Percentiles rank a stretch among this genome's conserved stretches.
phyloP scores from a whole-genome alignment of 2,888 invertebrate species.

The Limenitis camilla region DNA sequence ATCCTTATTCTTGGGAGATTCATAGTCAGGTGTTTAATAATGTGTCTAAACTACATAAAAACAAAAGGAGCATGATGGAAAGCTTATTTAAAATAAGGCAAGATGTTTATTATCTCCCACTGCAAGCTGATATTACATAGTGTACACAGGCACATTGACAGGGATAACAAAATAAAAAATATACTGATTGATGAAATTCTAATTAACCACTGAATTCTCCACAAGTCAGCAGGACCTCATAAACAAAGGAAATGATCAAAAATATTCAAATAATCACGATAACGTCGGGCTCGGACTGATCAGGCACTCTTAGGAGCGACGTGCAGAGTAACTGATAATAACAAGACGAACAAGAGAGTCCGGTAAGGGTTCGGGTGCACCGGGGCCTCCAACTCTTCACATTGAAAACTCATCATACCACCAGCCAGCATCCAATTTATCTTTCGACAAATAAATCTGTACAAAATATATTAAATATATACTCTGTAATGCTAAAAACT shows the following conservation, averaged over 20 bases:
- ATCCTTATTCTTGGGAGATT: slow-evolving; percentile 28
- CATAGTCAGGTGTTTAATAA: slow-evolving; percentile 3
- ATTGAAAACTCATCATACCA: slow-evolving; percentile 73
- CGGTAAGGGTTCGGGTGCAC: slow-evolving; percentile 51
- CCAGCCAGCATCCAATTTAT: slow-evolving; percentile 76
- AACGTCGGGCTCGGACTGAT: slow-evolving; percentile 30
- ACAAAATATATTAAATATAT: slow-evolving; percentile 77
- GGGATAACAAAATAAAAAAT: slow-evolving; percentile 74
- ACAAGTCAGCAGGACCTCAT: slow-evolving; percentile 69
- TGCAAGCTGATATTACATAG: slow-evolving; percentile 58
- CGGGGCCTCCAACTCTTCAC: slow-evolving; percentile 62
- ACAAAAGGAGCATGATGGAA: slow-evolving; percentile 51
- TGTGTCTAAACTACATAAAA: slow-evolving; percentile 18
- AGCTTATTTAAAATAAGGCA: slow-evolving; percentile 64
- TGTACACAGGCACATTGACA: slow-evolving; percentile 66
- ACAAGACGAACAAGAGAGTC: slow-evolving; percentile 54
- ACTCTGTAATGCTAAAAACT: slow-evolving; percentile 75
- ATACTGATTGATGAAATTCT: slow-evolving; percentile 69
- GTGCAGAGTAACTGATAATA: slow-evolving; percentile 31
- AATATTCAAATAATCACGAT: slow-evolving; percentile 43
- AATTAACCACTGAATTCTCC: slow-evolving; percentile 72
- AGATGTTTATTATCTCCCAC: slow-evolving; percentile 70
- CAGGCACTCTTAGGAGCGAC: slow-evolving; percentile 41
- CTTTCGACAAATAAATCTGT: slow-evolving; percentile 76
- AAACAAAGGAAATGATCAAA: slow-evolving; percentile 71